phyloP scores from a whole-genome alignment of 2,888 invertebrate species.

The Cataglyphis cursor region DNA sequence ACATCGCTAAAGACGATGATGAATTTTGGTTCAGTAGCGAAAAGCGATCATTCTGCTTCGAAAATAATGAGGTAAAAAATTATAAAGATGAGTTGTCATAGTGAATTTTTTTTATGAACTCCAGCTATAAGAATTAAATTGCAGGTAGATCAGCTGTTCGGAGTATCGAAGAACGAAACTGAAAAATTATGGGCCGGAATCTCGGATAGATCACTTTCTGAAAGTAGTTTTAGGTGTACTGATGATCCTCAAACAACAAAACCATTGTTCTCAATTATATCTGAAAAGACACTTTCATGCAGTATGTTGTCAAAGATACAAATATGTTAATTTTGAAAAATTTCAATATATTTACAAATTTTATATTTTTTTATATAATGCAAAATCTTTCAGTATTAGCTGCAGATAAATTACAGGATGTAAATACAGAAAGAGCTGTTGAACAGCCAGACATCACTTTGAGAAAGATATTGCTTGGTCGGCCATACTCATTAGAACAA shows the following conservation, averaged over 20 bases:
- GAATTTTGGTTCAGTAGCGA: conserved; percentile 94
- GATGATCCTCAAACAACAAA: conserved; percentile 79
- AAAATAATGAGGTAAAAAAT: conserved; percentile 90
- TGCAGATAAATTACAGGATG: conserved; percentile 83
- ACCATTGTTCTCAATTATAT: conserved; percentile 86
- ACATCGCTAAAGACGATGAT: conserved; percentile 88
- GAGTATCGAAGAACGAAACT: conserved; percentile 86
- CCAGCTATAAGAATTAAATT: not conserved
- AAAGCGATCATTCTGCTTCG: conserved; percentile 92
- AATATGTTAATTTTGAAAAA: not conserved
- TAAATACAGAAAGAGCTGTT: conserved; percentile 74
- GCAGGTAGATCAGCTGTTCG: conserved; percentile 88
- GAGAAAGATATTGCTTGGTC: conserved; percentile 87
- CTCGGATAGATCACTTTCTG: conserved; percentile 79
- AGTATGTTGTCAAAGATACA: conserved; percentile 78
- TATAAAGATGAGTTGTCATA: conserved; percentile 26
- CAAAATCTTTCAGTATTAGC: conserved; percentile 85
- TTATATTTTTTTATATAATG: not conserved
- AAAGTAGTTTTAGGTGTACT: conserved; percentile 77
- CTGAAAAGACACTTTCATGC: conserved; percentile 84
- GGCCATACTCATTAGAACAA: conserved; percentile 87
- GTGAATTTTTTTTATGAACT: not conserved
- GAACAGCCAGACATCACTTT: conserved; percentile 87
- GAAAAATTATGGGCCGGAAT: conserved; percentile 85
- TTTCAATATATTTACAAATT: not conserved